Conservation (phyloP, 2,797 vertebrate species). For the Ibycter americanus region DNA sequence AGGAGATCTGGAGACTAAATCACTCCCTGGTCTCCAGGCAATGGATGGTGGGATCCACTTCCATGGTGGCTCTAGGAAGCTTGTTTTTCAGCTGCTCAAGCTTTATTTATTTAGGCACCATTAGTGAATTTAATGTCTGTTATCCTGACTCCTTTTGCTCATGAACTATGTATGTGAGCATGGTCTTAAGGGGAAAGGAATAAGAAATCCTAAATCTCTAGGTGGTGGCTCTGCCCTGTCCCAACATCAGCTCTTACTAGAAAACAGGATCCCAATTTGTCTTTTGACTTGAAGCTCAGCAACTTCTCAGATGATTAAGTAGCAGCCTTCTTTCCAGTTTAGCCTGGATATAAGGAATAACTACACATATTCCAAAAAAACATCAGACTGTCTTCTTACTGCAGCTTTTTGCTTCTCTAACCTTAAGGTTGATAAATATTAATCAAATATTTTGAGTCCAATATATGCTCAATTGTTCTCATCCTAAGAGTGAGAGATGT, state of each 20-base stretch:
- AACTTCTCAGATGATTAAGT: background rate
- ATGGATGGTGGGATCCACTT: background rate
- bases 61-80: background rate
- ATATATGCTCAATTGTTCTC: background rate
- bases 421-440: background rate
- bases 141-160: background rate
- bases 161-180: background rate
- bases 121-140: background rate
- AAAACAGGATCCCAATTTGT: background rate
- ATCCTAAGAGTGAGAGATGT: background rate
- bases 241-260: background rate
- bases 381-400: background rate
- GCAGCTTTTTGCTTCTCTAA: background rate
- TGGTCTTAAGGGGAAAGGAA: background rate
- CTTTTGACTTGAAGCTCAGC: background rate
- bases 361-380: fast-evolving
- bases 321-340: background rate
- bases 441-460: background rate
- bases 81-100: background rate
- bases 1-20: background rate
- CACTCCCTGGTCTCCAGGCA: background rate
- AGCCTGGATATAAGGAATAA: background rate
- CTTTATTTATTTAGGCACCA: background rate
- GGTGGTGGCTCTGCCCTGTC: background rate
- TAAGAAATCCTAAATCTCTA: background rate